These are phyloP conservation scores for Heliconius ismenius DNA, from an alignment of 2,888 invertebrate genomes.

Conservation along the genomic window DNA sequence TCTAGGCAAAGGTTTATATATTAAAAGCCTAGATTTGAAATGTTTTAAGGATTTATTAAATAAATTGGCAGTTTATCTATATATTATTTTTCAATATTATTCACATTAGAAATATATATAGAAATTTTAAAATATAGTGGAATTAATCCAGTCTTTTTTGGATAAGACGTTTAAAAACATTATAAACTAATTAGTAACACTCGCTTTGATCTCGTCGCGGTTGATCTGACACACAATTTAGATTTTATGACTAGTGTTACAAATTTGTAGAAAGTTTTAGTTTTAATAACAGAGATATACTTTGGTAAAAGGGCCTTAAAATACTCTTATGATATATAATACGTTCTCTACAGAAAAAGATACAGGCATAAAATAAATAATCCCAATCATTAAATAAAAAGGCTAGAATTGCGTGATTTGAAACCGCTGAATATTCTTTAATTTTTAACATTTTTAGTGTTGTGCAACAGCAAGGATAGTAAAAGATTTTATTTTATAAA, in stretches of 20 bases:
- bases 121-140: background rate
- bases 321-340: too few species aligned
- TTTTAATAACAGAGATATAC: background rate
- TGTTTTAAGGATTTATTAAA: constrained; percentile 7
- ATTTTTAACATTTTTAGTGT: too few species aligned
- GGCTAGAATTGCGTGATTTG: too few species aligned
- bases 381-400: too few species aligned
- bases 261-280: constrained; percentile 1
- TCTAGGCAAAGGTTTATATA: constrained; percentile 40
- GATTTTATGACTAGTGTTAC: background rate
- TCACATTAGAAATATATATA: background rate
- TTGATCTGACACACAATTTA: background rate
- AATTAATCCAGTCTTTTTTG: background rate
- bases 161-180: background rate
- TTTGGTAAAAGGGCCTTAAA: background rate
- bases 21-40: constrained; percentile 33
- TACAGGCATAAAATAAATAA: too few species aligned
- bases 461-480: background rate
- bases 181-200: background rate
- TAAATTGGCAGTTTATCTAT: background rate
- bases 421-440: too few species aligned
- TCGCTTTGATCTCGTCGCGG: background rate
- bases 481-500: background rate
- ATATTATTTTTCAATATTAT: background rate
- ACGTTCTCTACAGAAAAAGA: too few species aligned